Evolutionary conservation across 2,797 vertebrate species (phyloP).

Genomic region (Megalops cyprinoides): DNA sequence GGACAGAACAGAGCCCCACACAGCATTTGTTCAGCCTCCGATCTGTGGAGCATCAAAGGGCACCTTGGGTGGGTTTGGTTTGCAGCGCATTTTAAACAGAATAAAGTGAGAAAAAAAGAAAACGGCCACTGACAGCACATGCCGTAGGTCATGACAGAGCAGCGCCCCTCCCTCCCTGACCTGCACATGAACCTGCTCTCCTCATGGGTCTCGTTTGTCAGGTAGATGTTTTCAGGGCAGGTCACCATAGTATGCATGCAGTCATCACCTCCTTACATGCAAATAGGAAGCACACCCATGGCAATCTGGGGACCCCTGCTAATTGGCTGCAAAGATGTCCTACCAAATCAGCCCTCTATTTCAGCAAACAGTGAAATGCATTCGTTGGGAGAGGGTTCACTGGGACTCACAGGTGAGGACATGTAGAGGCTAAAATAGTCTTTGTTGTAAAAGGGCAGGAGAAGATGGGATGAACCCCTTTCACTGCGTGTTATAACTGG

Average conservation of each 20-base stretch:
- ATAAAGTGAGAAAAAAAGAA: too few relatives aligned
- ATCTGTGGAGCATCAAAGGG: too few relatives aligned
- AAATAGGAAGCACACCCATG: not conserved
- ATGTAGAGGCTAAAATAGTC: not conserved
- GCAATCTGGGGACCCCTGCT: not conserved
- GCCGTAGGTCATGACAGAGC: too few relatives aligned
- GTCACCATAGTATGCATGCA: not conserved
- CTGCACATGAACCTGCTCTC: too few relatives aligned
- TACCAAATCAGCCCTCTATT: not conserved
- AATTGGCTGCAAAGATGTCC: not conserved
- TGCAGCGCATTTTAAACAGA: too few relatives aligned
- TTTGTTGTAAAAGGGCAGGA: not conserved
- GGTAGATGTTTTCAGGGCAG: not conserved
- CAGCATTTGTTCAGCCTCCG: too few relatives aligned
- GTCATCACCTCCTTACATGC: not conserved
- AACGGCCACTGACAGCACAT: too few relatives aligned
- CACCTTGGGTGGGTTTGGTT: too few relatives aligned
- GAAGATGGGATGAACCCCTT: not conserved
- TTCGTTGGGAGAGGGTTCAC: too few relatives aligned
- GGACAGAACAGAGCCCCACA: not conserved
- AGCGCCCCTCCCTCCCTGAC: too few relatives aligned
- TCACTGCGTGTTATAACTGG: not conserved
- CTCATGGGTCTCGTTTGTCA: not conserved
- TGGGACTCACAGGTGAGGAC: too few relatives aligned
- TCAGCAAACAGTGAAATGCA: too few relatives aligned